Evolutionary conservation across 92 coral and sea anemone species (phyloP), one percentile per base, ranked within the genome.

Genomic region (Epizoanthus stellaris): DNA sequence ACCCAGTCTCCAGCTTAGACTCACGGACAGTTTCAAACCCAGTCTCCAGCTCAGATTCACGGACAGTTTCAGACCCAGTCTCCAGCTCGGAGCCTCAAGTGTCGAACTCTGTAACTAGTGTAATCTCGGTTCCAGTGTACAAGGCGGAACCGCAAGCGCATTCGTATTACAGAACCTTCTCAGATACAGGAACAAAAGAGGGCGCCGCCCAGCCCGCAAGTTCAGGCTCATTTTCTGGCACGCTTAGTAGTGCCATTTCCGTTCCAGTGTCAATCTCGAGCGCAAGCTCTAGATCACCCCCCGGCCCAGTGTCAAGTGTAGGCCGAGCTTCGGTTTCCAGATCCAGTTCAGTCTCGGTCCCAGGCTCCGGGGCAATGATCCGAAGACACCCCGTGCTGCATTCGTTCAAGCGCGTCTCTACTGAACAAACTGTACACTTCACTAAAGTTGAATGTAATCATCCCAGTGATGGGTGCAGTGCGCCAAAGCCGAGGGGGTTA

Each of bases 331-430:
- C 63, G 0, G 21, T 79, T 54, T 62, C 73, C n/a, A 45, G 83
- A 12, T 79, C 83, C 13, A 62, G 47, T 63, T 62, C 83, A 13
- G 83, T 91, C 88, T 38, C 63, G 85, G 53, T 43, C 73, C 36
- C 84, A 90, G 16, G 80, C 53, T 15, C 84, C 66, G 73, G 63
- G 60, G 87, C 91, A 11, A 84, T 80, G 21, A 88, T 90, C 80
- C 81, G 87, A 8, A 90, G 94, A 21, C 98, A 90, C 66, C 95
- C 98, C 11, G 92, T 92, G 56, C 67, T 94, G 65, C 87, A 93
- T 6, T 92, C 95, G 1, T 92, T 94, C 67, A 89, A 92, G 70
- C 95, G 92, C 38, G 92, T 92, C 9, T 80, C 98, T 19, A 82
- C 92, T 9, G 98, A 94, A 38, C 91, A 73, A 20, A 85, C 92